phyloP scores from a whole-genome alignment of 2,113 vertebrate species.

The Scytalopus superciliaris region DNA sequence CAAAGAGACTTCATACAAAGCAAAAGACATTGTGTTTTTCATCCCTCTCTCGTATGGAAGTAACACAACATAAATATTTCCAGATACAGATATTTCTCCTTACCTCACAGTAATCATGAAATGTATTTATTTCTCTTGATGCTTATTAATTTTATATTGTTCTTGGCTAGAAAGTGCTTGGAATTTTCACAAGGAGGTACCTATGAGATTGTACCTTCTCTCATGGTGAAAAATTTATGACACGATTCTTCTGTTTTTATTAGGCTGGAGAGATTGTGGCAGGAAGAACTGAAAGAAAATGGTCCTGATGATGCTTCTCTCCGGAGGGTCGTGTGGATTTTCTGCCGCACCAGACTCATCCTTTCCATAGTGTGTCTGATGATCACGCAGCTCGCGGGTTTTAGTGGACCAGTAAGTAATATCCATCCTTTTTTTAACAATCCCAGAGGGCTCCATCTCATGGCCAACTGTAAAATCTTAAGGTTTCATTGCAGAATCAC shows the following conservation, averaged over 20 bases:
- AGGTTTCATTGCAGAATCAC: constrained; percentile 58
- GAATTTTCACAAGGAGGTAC: not conserved
- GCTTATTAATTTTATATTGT: not conserved
- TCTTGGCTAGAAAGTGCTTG: not conserved
- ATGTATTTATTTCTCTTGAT: not conserved
- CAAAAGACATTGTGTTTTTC: not conserved
- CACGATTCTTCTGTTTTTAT: constrained; percentile 12
- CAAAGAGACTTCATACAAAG: not conserved
- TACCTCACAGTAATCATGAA: not conserved
- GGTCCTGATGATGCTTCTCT: constrained; percentile 85
- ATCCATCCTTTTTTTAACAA: constrained; percentile 76
- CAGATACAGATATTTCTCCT: not conserved
- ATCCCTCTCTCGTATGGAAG: not conserved
- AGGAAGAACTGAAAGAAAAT: constrained; percentile 79
- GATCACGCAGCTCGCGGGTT: constrained; percentile 91
- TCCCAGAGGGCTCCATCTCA: constrained; percentile 62
- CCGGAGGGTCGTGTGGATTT: constrained; percentile 83
- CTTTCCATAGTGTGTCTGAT: constrained; percentile 91
- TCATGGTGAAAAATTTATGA: not conserved
- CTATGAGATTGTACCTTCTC: not conserved
- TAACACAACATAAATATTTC: not conserved
- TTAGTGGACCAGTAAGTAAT: constrained; percentile 95
- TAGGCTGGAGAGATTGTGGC: constrained; percentile 87
- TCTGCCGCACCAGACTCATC: constrained; percentile 88
- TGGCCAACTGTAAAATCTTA: constrained; percentile 54